A percentile compares a stretch with the other conserved stretches of the same genome.
These are phyloP conservation scores for Lutjanus argentimaculatus DNA, from an alignment of 2,797 vertebrate genomes.

Conservation along the genomic window DNA sequence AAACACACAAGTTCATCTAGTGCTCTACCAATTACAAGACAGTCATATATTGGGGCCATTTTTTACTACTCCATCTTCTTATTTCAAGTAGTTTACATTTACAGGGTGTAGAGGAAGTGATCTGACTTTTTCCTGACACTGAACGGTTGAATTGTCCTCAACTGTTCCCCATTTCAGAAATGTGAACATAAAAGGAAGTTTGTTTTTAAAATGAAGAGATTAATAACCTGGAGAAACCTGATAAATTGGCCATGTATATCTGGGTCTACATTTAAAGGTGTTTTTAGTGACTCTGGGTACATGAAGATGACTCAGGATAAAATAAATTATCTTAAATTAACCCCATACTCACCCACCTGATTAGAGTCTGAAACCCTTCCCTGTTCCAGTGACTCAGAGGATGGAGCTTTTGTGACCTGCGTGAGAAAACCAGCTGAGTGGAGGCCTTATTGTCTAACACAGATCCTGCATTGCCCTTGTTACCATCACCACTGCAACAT, in stretches of 20 bases:
- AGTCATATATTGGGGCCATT: no score
- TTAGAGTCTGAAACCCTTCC: conserved; percentile 13
- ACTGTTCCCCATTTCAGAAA: no score
- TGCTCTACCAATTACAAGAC: no score
- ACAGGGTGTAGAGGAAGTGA: no score
- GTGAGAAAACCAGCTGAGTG: background rate
- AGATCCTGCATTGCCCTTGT: background rate
- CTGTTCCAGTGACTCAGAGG: conserved; percentile 52
- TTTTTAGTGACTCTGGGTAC: background rate
- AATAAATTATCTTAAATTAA: background rate
- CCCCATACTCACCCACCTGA: conserved; percentile 52
- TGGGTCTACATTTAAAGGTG: background rate
- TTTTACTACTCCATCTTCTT: no score
- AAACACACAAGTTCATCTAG: background rate
- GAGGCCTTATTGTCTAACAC: background rate
- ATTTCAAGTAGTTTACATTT: no score
- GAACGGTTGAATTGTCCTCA: no score
- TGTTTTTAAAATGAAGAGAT: no score
- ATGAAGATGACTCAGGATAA: background rate
- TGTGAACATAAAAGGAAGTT: no score
- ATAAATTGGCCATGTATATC: background rate
- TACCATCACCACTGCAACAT: background rate
- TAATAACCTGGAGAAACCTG: background rate
- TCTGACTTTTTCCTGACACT: no score
- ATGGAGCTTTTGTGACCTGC: conserved; percentile 55